Conservation (phyloP, 2,888 invertebrate species). For the Byasa hedistus region DNA sequence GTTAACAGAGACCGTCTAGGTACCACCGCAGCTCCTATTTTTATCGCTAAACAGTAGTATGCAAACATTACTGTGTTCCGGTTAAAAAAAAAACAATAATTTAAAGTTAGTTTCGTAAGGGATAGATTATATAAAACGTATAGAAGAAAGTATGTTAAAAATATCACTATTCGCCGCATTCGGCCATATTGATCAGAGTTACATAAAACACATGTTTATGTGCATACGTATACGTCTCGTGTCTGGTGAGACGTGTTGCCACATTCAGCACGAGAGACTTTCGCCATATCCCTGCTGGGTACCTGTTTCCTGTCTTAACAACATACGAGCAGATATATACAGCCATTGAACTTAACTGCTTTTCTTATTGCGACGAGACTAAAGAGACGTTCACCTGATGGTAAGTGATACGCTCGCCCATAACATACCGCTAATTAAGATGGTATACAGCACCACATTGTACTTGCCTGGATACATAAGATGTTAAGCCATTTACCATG, state of each 20-base stretch:
- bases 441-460: no score
- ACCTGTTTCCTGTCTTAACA: conserved; percentile 17
- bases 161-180: background rate
- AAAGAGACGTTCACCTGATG: no score
- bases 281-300: conserved; percentile 19
- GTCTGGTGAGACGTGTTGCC: conserved; percentile 3
- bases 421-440: no score
- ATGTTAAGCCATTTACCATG: no score
- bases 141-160: background rate
- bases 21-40: no score
- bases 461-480: no score
- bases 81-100: no score
- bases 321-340: conserved; percentile 13
- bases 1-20: no score
- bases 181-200: background rate
- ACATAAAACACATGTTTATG: background rate
- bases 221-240: background rate
- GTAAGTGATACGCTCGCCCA: no score
- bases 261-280: conserved; percentile 17
- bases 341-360: conserved; percentile 16
- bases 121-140: background rate
- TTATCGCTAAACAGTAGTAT: no score
- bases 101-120: background rate
- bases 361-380: background rate
- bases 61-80: no score